A percentile compares a stretch with the other conserved stretches of the same genome.
phyloP scores from a whole-genome alignment of 1,140 invertebrate species.

The Bombyx mori region ASM3026992v2 NC_085129.1:231001-231500 shows the following conservation, averaged over 20 bases:
- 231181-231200: slow-evolving; percentile 30
- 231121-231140: slow-evolving; percentile 21
- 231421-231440: slow-evolving; percentile 79
- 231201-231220: slow-evolving; percentile 35
- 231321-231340: slow-evolving; percentile 75
- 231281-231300: slow-evolving; percentile 34
- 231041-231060: slow-evolving; percentile 52
- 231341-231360: slow-evolving; percentile 83
- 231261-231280: slow-evolving; percentile 33
- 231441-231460: slow-evolving; percentile 90
- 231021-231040: slow-evolving; percentile 45
- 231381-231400: slow-evolving; percentile 79
- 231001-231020: slow-evolving; percentile 38
- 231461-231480: slow-evolving; percentile 81
- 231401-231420: slow-evolving; percentile 15
- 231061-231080: slow-evolving; percentile 54
- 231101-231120: slow-evolving; percentile 34
- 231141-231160: slow-evolving; percentile 24
- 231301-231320: slow-evolving; percentile 31
- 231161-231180: slow-evolving; percentile 24
- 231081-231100: slow-evolving; percentile 34
- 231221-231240: slow-evolving; percentile 34
- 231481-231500: background rate
- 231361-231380: slow-evolving; percentile 85
- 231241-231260: slow-evolving; percentile 33